Evolutionary conservation across 2,888 invertebrate genomes (phyloP).

Genomic region (Drosophila mettleri): DNA sequence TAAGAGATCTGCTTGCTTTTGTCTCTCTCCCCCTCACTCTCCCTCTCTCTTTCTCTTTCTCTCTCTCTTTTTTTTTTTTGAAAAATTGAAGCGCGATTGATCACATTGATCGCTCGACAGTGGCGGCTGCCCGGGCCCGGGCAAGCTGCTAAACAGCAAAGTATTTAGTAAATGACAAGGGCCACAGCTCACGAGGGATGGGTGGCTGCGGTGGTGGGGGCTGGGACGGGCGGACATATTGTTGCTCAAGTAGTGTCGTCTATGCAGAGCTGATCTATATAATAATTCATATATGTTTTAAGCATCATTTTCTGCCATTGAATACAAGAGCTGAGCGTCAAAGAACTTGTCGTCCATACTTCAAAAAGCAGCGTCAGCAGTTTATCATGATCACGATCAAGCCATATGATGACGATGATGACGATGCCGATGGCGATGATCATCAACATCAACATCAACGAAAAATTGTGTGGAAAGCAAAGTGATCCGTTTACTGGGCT

Average conservation of each 20-base stretch:
- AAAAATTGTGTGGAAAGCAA: constrained; percentile 61
- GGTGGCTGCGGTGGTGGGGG: too few relatives aligned
- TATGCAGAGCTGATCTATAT: constrained; percentile 34
- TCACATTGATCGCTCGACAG: constrained; percentile 71
- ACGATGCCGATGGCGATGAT: constrained; percentile 8
- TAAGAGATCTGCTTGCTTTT: constrained; percentile 42
- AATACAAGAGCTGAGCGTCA: constrained; percentile 55
- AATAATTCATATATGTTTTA: constrained; percentile 68
- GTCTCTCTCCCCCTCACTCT: neutral
- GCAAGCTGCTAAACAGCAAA: constrained; percentile 60
- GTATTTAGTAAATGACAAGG: constrained; percentile 71
- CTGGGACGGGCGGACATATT: neutral
- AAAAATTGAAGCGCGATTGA: constrained; percentile 78
- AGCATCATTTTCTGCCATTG: constrained; percentile 58
- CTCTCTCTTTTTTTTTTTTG: too few relatives aligned
- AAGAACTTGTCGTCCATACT: constrained; percentile 68
- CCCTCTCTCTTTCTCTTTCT: too few relatives aligned
- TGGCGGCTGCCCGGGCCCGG: constrained; percentile 30
- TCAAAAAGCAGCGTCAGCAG: constrained; percentile 73
- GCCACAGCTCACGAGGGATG: neutral
- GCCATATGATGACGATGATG: constrained; percentile 11
- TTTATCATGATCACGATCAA: constrained; percentile 28
- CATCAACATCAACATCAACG: constrained; percentile 10
- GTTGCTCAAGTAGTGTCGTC: constrained; percentile 57
- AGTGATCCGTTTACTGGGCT: constrained; percentile 39